Conservation (phyloP, 1,140 invertebrate species). For the honey bee (Apis mellifera) region Amel_HAv3.1 CM009931.2:18855501-18856000, state of each 20-base stretch:
- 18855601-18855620: conserved; percentile 6
- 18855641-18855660: not conserved
- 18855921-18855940: not conserved
- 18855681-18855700: too few species aligned
- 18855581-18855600: not conserved
- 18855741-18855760: not conserved
- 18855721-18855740: not conserved
- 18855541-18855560: conserved; percentile 27
- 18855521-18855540: not conserved
- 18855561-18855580: not conserved
- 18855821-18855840: not conserved
- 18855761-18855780: not conserved
- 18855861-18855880: too few species aligned
- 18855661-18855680: not conserved
- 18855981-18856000: conserved; percentile 8
- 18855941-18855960: not conserved
- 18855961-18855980: conserved; percentile 1
- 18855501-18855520: not conserved
- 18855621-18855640: not conserved
- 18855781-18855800: not conserved
- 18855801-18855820: too few species aligned
- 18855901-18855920: not conserved
- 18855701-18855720: not conserved
- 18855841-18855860: not conserved
- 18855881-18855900: too few species aligned